These are phyloP conservation scores for Camponotus fellah DNA, from an alignment of 2,888 invertebrate genomes.

Conservation along the genomic window DNA sequence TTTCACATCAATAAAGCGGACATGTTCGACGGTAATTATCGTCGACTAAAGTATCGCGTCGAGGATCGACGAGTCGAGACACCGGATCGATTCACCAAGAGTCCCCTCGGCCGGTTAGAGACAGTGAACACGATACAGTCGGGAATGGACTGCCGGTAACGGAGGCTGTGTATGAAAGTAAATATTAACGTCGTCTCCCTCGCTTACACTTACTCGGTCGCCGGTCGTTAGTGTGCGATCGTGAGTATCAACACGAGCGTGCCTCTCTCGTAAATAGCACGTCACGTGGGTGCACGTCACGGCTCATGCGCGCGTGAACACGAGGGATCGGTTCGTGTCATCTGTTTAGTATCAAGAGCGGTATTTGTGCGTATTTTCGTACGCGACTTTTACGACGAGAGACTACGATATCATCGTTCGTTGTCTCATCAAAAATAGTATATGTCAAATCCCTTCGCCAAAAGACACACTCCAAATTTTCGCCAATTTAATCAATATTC, in stretches of 20 bases:
- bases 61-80: constrained; percentile 34
- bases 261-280: constrained; percentile 59
- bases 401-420: background rate
- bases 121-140: constrained; percentile 78
- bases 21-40: constrained; percentile 11
- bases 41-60: constrained; percentile 3
- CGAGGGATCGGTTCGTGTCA: constrained; percentile 55
- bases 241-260: constrained; percentile 54
- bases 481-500: background rate
- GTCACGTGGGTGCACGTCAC: constrained; percentile 65
- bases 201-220: constrained; percentile 71
- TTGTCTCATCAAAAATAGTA: background rate
- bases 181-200: constrained; percentile 81
- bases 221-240: constrained; percentile 22
- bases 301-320: constrained; percentile 39
- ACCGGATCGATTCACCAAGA: constrained; percentile 55
- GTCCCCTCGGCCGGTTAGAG: constrained; percentile 71
- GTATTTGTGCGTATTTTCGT: constrained; percentile 52
- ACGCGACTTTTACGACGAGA: constrained; percentile 51
- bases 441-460: background rate
- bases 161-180: constrained; percentile 80
- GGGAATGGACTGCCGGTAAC: constrained; percentile 79
- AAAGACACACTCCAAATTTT: background rate
- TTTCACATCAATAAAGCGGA: background rate
- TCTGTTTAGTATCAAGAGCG: constrained; percentile 62